These are phyloP conservation scores for Matsumurasca onukii DNA, from an alignment of 1,140 invertebrate species.

Conservation along the genomic window DNA sequence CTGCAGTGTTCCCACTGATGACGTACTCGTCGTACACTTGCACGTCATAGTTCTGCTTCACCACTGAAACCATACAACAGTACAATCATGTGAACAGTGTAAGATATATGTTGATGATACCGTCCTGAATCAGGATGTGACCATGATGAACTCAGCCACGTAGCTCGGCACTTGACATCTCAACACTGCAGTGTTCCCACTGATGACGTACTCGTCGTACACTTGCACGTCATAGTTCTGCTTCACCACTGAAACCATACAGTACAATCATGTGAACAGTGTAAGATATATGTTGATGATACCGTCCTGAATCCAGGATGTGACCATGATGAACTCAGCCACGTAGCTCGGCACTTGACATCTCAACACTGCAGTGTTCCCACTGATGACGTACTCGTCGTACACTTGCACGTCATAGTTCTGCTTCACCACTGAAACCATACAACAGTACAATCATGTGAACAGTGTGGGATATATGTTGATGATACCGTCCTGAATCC, in stretches of 20 bases:
- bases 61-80: too few relatives aligned
- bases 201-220: slow-evolving; percentile 83
- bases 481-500: slow-evolving; percentile 78
- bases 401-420: slow-evolving; percentile 85
- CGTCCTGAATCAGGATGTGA: slow-evolving; percentile 85
- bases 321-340: slow-evolving; percentile 82
- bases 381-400: slow-evolving; percentile 84
- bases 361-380: slow-evolving; percentile 81
- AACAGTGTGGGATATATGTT: slow-evolving; percentile 81
- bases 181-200: slow-evolving; percentile 82
- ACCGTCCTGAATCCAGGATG: slow-evolving; percentile 84
- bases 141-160: slow-evolving; percentile 82
- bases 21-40: slow-evolving; percentile 87
- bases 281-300: slow-evolving; percentile 78
- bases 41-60: slow-evolving; percentile 83
- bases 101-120: slow-evolving; percentile 75
- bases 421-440: slow-evolving; percentile 74
- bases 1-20: slow-evolving; percentile 81
- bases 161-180: slow-evolving; percentile 85
- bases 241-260: slow-evolving; percentile 86
- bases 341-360: slow-evolving; percentile 89
- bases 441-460: slow-evolving; percentile 23
- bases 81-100: too few relatives aligned
- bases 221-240: slow-evolving; percentile 85
- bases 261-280: too few relatives aligned